phyloP scores from a whole-genome alignment of 2,113 vertebrate genomes.

The Austrofundulus limnaeus region DNA sequence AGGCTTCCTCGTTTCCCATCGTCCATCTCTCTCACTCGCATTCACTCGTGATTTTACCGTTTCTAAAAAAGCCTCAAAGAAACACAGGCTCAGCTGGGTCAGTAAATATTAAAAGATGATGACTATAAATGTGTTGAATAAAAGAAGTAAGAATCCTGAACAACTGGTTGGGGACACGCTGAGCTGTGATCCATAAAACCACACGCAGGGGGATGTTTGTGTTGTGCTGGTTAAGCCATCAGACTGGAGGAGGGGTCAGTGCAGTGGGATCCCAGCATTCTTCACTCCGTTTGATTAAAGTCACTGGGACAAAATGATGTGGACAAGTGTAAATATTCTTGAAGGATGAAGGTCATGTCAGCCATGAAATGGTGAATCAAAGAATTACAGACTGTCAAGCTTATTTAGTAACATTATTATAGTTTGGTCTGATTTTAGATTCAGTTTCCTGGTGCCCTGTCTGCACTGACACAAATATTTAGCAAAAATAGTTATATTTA shows the following conservation, averaged over 20 bases:
- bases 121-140: conserved; percentile 9
- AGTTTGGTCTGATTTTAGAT: background rate
- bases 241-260: conserved; percentile 10
- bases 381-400: conserved; percentile 2
- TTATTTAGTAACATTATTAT: conserved; percentile 8
- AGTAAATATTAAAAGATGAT: conserved; percentile 33
- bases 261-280: conserved; percentile 7
- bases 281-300: conserved; percentile 1
- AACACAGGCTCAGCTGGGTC: conserved; percentile 40
- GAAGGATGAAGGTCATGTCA: conserved; percentile 19
- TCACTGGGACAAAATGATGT: conserved; percentile 11
- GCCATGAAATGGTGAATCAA: conserved; percentile 5
- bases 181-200: conserved; percentile 29
- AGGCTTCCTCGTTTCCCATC: conserved; percentile 60
- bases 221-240: conserved; percentile 36
- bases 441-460: background rate
- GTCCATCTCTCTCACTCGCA: conserved; percentile 37
- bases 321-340: conserved; percentile 3
- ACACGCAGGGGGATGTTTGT: conserved; percentile 12
- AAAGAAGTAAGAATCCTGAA: conserved; percentile 14
- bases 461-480: too few species aligned
- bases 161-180: conserved; percentile 15
- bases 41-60: conserved; percentile 42
- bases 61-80: conserved; percentile 33
- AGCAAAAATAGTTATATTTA: too few species aligned